A percentile compares a stretch with the other conserved stretches of the same genome.
These are phyloP conservation scores for Chromoteleia sp. DNA, from an alignment of 2,888 invertebrate species.

Conservation along the genomic window DNA sequence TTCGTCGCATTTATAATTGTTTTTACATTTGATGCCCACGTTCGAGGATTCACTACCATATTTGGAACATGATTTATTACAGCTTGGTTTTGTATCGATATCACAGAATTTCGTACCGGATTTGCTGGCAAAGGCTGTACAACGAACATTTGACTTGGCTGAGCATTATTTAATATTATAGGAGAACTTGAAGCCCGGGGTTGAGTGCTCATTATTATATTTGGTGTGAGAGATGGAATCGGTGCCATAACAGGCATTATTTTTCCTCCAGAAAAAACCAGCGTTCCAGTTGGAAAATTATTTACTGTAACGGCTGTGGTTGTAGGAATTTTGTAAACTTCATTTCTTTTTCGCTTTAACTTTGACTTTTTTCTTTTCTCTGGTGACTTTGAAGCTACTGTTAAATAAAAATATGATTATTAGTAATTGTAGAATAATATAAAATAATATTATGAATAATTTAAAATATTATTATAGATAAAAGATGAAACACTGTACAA, in stretches of 20 bases:
- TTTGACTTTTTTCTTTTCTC: slow-evolving; percentile 73
- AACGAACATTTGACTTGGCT: slow-evolving; percentile 83
- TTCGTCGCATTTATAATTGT: slow-evolving; percentile 82
- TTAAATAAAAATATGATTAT: slow-evolving; percentile 1
- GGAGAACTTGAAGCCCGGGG: slow-evolving; percentile 78
- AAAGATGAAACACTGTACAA: no score
- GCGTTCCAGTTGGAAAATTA: slow-evolving; percentile 79
- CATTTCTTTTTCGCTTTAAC: slow-evolving; percentile 76
- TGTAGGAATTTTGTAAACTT: slow-evolving; percentile 68
- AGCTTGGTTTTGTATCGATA: slow-evolving; percentile 79
- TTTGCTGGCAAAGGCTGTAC: slow-evolving; percentile 81
- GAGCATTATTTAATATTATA: slow-evolving; percentile 81
- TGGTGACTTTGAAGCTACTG: slow-evolving; percentile 71
- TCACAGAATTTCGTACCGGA: slow-evolving; percentile 77
- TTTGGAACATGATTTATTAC: slow-evolving; percentile 80
- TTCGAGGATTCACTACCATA: slow-evolving; percentile 79
- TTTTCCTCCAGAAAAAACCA: slow-evolving; percentile 81
- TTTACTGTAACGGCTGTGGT: slow-evolving; percentile 66
- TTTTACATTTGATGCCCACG: slow-evolving; percentile 82
- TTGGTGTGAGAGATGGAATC: slow-evolving; percentile 78
- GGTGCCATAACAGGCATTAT: slow-evolving; percentile 82
- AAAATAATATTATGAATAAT: no score
- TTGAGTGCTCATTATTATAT: slow-evolving; percentile 81
- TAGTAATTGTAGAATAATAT: slow-evolving; percentile 2
- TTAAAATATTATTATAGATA: no score